Percentiles rank a stretch among this genome's conserved stretches.
These are phyloP conservation scores for Xestia rhomboidea DNA, from an alignment of 2,888 invertebrate genomes.

Conservation along the genomic window DNA sequence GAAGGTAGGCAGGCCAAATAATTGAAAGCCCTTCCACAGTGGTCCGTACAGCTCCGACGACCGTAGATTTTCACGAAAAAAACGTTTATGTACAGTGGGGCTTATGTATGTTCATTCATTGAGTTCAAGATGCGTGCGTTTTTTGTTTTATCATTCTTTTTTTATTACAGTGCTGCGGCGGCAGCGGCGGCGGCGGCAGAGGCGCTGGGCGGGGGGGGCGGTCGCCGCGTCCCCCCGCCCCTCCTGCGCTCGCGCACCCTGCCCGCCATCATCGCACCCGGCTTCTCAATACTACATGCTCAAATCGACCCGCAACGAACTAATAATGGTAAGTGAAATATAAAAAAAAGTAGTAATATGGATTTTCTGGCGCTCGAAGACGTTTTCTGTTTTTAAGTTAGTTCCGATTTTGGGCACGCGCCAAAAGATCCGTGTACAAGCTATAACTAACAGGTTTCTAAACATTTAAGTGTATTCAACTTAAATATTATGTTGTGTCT, in stretches of 20 bases:
- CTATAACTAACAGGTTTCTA: neutral
- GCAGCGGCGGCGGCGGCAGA: conserved; percentile 90
- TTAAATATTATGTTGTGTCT: neutral
- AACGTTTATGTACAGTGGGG: too few species aligned
- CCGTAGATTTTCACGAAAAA: too few species aligned
- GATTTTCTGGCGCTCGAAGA: neutral
- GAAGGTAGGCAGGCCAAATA: neutral
- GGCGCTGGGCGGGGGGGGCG: conserved; percentile 87
- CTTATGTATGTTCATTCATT: neutral
- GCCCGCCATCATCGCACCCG: conserved; percentile 96
- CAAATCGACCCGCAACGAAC: conserved; percentile 93
- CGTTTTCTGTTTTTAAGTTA: neutral
- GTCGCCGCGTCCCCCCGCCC: conserved; percentile 92
- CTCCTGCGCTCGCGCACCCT: conserved; percentile 95
- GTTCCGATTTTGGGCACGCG: neutral
- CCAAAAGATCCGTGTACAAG: neutral
- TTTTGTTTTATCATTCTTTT: conserved; percentile 79
- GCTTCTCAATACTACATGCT: conserved; percentile 95
- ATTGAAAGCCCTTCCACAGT: neutral
- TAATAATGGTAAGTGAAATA: conserved; percentile 80
- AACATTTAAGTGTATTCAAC: neutral
- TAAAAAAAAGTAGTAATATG: neutral
- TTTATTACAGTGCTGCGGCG: conserved; percentile 85
- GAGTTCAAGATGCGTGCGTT: neutral
- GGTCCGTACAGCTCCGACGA: too few species aligned